phyloP scores from a whole-genome alignment of 2,113 vertebrate species.

The Arenaria interpres region DNA sequence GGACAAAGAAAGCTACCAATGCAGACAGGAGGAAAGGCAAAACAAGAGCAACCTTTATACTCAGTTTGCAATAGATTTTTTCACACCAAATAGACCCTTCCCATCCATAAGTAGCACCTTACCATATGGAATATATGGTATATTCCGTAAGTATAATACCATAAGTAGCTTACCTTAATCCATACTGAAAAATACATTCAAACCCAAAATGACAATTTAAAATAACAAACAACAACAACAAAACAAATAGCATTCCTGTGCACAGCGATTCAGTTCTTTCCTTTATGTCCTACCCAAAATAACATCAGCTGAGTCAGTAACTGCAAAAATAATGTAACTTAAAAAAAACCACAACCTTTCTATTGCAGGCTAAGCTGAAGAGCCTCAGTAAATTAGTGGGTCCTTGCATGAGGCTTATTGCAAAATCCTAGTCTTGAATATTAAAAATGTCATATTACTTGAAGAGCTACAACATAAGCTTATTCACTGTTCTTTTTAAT shows the following conservation, averaged over 20 bases:
- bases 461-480: neutral
- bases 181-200: neutral
- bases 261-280: neutral
- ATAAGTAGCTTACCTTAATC: neutral
- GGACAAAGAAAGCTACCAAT: neutral
- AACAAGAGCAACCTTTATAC: neutral
- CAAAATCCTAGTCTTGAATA: neutral
- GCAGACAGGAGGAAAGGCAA: neutral
- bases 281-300: neutral
- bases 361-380: neutral
- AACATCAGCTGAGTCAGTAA: neutral
- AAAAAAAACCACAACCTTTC: neutral
- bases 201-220: neutral
- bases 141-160: too few species aligned
- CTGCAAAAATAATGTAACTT: accelerated
- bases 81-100: neutral
- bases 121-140: neutral
- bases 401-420: neutral
- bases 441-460: neutral
- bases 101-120: neutral
- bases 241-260: neutral
- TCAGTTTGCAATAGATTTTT: neutral
- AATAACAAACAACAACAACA: neutral
- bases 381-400: neutral
- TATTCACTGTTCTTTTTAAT: neutral